Conservation (phyloP, 2,797 vertebrate genomes). For the Mus minutoides region DNA sequence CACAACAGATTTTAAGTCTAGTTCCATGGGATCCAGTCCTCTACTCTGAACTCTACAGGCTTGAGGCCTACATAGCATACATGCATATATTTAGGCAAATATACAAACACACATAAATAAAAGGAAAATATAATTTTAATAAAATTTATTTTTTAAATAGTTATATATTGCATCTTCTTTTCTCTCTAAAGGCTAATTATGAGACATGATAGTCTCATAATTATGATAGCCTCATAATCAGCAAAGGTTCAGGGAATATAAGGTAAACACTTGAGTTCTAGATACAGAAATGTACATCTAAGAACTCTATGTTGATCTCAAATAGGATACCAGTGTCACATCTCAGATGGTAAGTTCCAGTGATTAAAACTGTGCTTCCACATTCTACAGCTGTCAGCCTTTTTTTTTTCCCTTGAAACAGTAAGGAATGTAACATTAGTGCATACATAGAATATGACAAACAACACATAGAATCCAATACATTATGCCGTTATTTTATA, state of each 20-base stretch:
- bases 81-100: not conserved
- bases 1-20: not conserved
- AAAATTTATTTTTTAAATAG: not conserved
- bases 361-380: not conserved
- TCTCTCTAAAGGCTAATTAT: not conserved
- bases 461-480: not conserved
- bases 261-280: not conserved
- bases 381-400: not conserved
- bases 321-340: not conserved
- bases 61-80: not conserved
- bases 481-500: not conserved
- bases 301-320: not conserved
- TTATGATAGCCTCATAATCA: not conserved
- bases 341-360: not conserved
- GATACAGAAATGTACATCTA: not conserved
- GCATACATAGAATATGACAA: not conserved
- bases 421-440: not conserved
- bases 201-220: too few species aligned
- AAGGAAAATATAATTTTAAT: not conserved
- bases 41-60: not conserved
- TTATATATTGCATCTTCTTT: not conserved
- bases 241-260: not conserved
- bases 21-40: not conserved
- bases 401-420: not conserved
- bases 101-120: not conserved